Percentiles rank a stretch among this genome's conserved stretches.
Evolutionary conservation across 2,113 vertebrate genomes (phyloP).

Genomic region (Grantiella picta): DNA sequence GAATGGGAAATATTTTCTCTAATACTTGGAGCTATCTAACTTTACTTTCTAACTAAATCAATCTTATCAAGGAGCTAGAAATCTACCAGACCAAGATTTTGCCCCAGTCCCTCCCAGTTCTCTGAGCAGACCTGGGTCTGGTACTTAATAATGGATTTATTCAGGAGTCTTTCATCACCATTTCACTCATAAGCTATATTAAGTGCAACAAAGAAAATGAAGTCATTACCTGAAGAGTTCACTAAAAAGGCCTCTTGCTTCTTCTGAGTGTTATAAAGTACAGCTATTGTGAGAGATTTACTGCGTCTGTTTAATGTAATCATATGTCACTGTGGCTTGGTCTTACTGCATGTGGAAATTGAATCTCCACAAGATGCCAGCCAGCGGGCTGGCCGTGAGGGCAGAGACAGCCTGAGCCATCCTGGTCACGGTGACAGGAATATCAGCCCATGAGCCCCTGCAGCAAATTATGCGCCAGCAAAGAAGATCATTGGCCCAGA

Average conservation of each 20-base stretch:
- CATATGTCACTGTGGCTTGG: neutral
- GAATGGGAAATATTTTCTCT: neutral
- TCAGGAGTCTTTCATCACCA: neutral
- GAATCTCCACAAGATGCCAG: no score
- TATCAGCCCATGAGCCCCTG: no score
- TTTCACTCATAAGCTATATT: neutral
- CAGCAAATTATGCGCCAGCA: no score
- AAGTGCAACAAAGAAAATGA: neutral
- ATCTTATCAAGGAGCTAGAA: neutral
- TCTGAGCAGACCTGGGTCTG: neutral
- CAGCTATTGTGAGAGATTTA: neutral
- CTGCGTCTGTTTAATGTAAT: neutral
- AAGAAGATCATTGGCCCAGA: no score
- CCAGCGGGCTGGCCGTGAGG: no score
- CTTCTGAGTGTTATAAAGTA: neutral
- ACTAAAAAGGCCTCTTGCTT: neutral
- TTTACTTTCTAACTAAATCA: neutral
- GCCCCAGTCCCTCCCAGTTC: neutral
- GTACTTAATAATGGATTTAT: neutral
- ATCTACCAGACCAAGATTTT: neutral
- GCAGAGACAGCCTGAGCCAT: no score
- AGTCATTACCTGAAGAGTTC: neutral
- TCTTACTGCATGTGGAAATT: no score
- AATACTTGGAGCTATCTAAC: neutral
- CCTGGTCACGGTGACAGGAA: no score